phyloP scores from a whole-genome alignment of 2,113 vertebrate genomes.

The Recurvirostra avosetta region DNA sequence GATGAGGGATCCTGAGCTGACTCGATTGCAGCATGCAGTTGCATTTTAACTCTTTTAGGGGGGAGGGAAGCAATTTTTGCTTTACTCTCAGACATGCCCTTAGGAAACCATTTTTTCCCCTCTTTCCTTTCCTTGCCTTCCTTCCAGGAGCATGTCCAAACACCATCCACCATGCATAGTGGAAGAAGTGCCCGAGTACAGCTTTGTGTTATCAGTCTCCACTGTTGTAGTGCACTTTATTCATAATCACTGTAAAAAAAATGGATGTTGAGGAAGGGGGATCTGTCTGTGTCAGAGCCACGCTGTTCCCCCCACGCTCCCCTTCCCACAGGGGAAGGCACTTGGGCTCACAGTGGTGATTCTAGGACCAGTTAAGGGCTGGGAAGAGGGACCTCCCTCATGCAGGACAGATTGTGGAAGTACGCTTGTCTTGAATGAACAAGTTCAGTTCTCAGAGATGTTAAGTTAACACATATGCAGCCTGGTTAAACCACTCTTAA shows the following conservation, averaged over 20 bases:
- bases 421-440: background rate
- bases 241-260: background rate
- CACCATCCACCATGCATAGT: accelerated
- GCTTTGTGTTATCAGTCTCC: background rate
- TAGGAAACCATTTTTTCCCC: background rate
- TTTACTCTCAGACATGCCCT: background rate
- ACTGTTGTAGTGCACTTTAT: background rate
- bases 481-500: constrained; percentile 32
- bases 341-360: background rate
- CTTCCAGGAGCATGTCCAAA: background rate
- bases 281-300: background rate
- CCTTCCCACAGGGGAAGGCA: background rate
- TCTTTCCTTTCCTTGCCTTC: background rate
- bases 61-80: background rate
- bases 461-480: constrained; percentile 20
- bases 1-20: background rate
- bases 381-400: background rate
- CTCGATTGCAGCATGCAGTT: background rate
- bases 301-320: accelerated
- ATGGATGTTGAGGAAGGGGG: background rate
- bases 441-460: background rate
- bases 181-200: background rate
- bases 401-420: background rate
- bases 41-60: background rate
- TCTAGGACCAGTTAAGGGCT: background rate